These are phyloP conservation scores for Dendroctonus ponderosae DNA, from an alignment of 1,140 invertebrate genomes.

Conservation along the genomic window DNA sequence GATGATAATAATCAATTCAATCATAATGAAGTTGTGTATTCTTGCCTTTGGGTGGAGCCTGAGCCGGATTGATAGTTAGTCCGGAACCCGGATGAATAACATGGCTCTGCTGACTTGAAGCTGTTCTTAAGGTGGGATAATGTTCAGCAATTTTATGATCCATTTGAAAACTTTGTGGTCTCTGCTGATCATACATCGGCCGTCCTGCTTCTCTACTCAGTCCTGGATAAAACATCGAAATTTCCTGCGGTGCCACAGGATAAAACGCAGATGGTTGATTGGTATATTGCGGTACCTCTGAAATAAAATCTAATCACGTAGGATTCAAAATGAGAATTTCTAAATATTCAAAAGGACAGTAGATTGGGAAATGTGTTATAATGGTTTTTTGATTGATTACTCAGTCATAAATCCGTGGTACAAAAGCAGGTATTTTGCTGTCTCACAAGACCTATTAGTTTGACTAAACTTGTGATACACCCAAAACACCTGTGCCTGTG, in stretches of 20 bases:
- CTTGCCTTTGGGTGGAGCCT: slow-evolving; percentile 42
- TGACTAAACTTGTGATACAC: no score
- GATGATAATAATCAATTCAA: neutral
- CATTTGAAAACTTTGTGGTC: slow-evolving; percentile 45
- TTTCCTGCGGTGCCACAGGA: slow-evolving; percentile 43
- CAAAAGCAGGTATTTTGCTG: no score
- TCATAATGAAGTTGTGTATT: neutral
- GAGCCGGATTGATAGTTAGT: slow-evolving; percentile 43
- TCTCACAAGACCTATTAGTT: no score
- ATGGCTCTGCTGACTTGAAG: slow-evolving; percentile 39
- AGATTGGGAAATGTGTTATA: no score
- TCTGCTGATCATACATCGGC: slow-evolving; percentile 43
- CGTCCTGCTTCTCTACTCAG: slow-evolving; percentile 42
- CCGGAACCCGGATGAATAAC: slow-evolving; percentile 44
- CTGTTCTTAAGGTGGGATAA: slow-evolving; percentile 42
- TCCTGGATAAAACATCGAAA: slow-evolving; percentile 46
- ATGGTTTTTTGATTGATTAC: no score
- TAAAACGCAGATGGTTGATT: slow-evolving; percentile 44
- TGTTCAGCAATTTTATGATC: slow-evolving; percentile 46
- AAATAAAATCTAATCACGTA: slow-evolving; percentile 19
- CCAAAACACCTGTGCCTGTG: no score
- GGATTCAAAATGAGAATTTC: no score
- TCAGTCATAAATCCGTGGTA: no score
- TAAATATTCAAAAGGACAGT: no score
- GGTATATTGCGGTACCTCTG: slow-evolving; percentile 48